Evolutionary conservation across 2,797 vertebrate genomes (phyloP).

Genomic region (Zenarchopterus dispar): DNA sequence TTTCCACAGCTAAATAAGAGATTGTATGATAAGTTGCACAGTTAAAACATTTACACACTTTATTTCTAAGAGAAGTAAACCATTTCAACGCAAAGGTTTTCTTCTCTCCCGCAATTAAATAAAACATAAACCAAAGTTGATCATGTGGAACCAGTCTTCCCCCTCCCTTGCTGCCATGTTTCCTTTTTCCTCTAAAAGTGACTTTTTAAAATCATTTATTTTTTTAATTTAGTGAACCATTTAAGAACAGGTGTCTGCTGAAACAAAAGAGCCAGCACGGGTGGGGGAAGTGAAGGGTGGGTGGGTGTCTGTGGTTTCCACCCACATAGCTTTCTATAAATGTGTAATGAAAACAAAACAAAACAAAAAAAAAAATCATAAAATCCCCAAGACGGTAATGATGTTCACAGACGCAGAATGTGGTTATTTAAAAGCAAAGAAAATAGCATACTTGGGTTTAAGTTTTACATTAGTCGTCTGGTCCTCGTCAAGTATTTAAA

Average conservation of each 20-base stretch:
- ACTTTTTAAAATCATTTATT: slow-evolving; percentile 3
- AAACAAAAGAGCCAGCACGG: slow-evolving; percentile 29
- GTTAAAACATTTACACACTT: no score
- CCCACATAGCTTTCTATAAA: slow-evolving; percentile 43
- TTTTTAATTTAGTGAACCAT: slow-evolving; percentile 4
- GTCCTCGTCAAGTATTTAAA: no score
- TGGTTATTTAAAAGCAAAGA: slow-evolving; percentile 30
- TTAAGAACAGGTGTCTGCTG: slow-evolving; percentile 39
- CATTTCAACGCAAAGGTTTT: slow-evolving; percentile 6
- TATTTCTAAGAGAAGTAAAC: no score
- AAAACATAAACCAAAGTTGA: slow-evolving; percentile 1
- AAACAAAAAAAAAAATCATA: no score
- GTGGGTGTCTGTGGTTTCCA: slow-evolving; percentile 51
- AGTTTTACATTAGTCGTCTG: not conserved
- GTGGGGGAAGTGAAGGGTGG: not conserved
- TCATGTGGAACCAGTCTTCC: not conserved
- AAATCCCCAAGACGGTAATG: slow-evolving; percentile 21
- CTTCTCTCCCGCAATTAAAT: not conserved
- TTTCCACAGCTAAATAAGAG: not conserved
- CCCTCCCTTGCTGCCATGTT: not conserved
- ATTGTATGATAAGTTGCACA: no score
- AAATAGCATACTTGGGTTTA: not conserved
- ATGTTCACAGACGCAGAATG: slow-evolving; percentile 1
- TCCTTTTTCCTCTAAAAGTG: slow-evolving; percentile 23
- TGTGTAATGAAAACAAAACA: slow-evolving; percentile 29